phyloP scores from a whole-genome alignment of 2,888 invertebrate genomes.

The Auanema freiburgensis region DNA sequence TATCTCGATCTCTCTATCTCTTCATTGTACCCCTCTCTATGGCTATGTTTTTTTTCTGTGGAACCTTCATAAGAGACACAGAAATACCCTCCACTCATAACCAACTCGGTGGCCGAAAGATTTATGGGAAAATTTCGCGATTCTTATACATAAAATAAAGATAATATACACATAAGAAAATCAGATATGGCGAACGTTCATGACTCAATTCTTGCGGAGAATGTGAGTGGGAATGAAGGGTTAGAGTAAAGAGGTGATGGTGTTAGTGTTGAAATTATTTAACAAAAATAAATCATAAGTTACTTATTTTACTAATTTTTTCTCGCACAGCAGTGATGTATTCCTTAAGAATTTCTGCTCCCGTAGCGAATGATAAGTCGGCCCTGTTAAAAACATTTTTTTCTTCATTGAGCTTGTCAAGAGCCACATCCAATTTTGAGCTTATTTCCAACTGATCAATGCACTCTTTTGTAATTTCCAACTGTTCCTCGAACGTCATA shows the following conservation, averaged over 20 bases:
- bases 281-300: slow-evolving; percentile 8
- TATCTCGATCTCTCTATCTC: too few relatives aligned
- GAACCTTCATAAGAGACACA: too few relatives aligned
- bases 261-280: slow-evolving; percentile 3
- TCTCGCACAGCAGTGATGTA: slow-evolving; percentile 12
- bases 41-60: too few relatives aligned
- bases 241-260: too few relatives aligned
- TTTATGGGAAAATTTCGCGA: too few relatives aligned
- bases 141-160: too few relatives aligned
- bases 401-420: slow-evolving; percentile 12
- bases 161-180: too few relatives aligned
- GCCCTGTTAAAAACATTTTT: slow-evolving; percentile 5
- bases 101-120: too few relatives aligned
- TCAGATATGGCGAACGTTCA: too few relatives aligned
- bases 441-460: slow-evolving; percentile 9
- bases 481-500: slow-evolving; percentile 13
- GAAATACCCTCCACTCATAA: too few relatives aligned
- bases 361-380: slow-evolving; percentile 9
- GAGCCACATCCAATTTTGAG: slow-evolving; percentile 9
- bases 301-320: slow-evolving; percentile 11
- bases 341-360: slow-evolving; percentile 11
- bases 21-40: too few relatives aligned
- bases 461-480: slow-evolving; percentile 11
- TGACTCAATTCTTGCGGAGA: slow-evolving; percentile 20
- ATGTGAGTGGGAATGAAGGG: slow-evolving; percentile 14